These are phyloP conservation scores for Galaxias olidus DNA, from an alignment of 2,797 vertebrate genomes.

Conservation along the genomic window DNA sequence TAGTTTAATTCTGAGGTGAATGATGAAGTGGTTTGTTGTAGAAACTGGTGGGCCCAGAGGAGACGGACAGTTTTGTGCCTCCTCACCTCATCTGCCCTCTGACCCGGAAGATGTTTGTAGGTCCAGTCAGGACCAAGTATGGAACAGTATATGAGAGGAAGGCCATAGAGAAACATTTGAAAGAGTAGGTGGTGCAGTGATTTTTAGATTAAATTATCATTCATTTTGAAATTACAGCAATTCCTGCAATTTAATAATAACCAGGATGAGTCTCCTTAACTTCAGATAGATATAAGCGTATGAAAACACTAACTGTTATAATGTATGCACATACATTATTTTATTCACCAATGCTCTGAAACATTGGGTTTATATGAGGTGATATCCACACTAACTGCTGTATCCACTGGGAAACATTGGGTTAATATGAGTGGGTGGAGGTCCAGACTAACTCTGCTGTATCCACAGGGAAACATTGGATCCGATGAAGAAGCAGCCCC, in stretches of 20 bases:
- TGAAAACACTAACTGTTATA: too few relatives aligned
- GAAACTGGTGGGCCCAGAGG: slow-evolving; percentile 40
- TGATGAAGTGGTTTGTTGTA: slow-evolving; percentile 15
- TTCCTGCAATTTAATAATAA: too few relatives aligned
- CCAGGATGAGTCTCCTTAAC: too few relatives aligned
- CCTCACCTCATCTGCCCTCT: slow-evolving; percentile 58
- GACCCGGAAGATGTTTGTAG: slow-evolving; percentile 61
- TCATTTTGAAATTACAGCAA: background rate
- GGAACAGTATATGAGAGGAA: slow-evolving; percentile 56
- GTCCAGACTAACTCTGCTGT: background rate
- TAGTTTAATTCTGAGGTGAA: too few relatives aligned
- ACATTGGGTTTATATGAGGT: background rate
- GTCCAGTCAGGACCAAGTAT: slow-evolving; percentile 55
- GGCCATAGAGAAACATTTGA: slow-evolving; percentile 58
- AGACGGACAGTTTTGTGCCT: slow-evolving; percentile 23
- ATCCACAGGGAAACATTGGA: slow-evolving; percentile 40
- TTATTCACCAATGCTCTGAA: too few relatives aligned
- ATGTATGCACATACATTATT: too few relatives aligned
- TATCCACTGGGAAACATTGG: too few relatives aligned
- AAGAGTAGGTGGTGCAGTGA: slow-evolving; percentile 37
- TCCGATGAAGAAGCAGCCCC: slow-evolving; percentile 23
- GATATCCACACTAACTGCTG: too few relatives aligned
- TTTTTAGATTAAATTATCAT: background rate
- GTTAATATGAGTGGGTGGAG: background rate
- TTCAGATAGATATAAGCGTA: too few relatives aligned